These are phyloP conservation scores for Pseudopodoces humilis DNA, from an alignment of 2,113 vertebrate species.

Conservation along the genomic window DNA sequence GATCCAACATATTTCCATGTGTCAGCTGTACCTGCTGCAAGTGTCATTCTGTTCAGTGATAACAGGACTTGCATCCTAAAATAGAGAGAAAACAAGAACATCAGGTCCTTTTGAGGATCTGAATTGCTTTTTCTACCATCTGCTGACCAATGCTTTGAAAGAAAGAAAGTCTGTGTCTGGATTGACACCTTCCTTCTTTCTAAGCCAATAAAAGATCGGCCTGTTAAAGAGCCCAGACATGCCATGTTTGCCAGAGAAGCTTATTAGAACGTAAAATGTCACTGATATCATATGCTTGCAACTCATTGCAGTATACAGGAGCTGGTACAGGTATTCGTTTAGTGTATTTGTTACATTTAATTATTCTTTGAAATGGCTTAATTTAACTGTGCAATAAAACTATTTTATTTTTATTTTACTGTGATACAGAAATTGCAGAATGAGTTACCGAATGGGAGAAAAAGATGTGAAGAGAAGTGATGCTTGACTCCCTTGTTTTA, in stretches of 20 bases:
- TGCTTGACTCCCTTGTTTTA: not conserved
- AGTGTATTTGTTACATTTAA: not conserved
- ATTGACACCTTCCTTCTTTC: not conserved
- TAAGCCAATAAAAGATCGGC: not conserved
- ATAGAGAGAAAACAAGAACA: slow-evolving; percentile 67
- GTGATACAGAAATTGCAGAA: not conserved
- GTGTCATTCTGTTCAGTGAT: slow-evolving; percentile 66
- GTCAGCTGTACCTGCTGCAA: slow-evolving; percentile 72
- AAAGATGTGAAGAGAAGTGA: not conserved
- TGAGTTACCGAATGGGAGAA: not conserved
- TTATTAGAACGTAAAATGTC: not conserved
- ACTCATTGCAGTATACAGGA: not conserved
- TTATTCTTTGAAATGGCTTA: not conserved
- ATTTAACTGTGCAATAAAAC: not conserved
- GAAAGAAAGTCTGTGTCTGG: slow-evolving; percentile 30
- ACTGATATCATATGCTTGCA: not conserved
- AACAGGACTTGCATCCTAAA: slow-evolving; percentile 66
- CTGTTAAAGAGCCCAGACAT: not conserved
- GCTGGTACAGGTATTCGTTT: not conserved
- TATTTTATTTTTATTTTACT: not conserved
- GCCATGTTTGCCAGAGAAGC: not conserved
- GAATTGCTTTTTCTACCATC: slow-evolving; percentile 66
- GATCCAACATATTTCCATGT: slow-evolving; percentile 66
- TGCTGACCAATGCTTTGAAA: slow-evolving; percentile 37
- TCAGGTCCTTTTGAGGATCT: slow-evolving; percentile 55